Base-by-base conservation (phyloP, 2,888 invertebrate species). In the Micoletzkya japonica region DNA sequence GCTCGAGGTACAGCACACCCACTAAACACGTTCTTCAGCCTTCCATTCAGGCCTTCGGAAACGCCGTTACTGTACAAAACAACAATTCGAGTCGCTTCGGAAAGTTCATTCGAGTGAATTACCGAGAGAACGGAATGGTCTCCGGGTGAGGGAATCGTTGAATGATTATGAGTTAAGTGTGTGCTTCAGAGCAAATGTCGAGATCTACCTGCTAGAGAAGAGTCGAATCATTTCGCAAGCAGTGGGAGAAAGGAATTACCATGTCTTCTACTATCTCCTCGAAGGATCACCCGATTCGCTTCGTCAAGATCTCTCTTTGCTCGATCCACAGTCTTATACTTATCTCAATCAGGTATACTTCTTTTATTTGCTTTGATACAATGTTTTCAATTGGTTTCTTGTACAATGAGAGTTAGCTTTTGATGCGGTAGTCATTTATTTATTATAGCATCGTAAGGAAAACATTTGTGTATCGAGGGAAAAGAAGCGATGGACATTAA, bases 51-150 rank as follows among this genome's bases (percentile, higher is more conserved):
- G 95, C 95, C 6, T 96, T 96, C 87, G 96, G 96, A n/a, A 96
- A 96, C 88, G 95, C 96, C 0, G 95, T 95, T 88, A 96, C 95
- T 39, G 93, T 95, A 2, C 95, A 95, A 86, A 95, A 95, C 87
- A 95, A 95, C 88, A 96, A 96, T 87, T 94, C 94, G 66, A 94
- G 94, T 89, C 90, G 96, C 75, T 96, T 95, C 88, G 95, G 95
- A 64, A 96, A 96, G 88, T 96, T 95, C 87, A 95, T 96, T 80
- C 95, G 95, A 90, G 93, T 95, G 80, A 94, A 94, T 88, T 96
- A 95, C 87, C 93, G 94, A 86, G 95, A 95, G 88, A 95, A 95
- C 90, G 95, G 96, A 81, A 94, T 95, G 93, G 95, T 95, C 30
- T 94, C 95, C 85, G 95, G 95, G 90, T 91, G 86, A 88, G 76